A percentile compares a stretch with the other conserved stretches of the same genome.
phyloP scores from a whole-genome alignment of 92 coral and sea anemone species.

The Palythoa grandiflora region DNA sequence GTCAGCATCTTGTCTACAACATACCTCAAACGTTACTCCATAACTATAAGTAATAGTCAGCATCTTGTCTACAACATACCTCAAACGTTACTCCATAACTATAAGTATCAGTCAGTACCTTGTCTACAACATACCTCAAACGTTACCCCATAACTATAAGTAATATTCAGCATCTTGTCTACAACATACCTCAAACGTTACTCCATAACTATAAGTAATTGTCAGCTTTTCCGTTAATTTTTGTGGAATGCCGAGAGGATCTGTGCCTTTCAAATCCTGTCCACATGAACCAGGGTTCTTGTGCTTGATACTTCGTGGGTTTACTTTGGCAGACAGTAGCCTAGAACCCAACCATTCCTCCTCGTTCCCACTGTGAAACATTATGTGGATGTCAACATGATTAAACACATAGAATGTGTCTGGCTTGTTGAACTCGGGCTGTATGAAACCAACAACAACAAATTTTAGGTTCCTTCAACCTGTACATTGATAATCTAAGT shows the following conservation, averaged over 20 bases:
- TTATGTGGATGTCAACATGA: slow-evolving; percentile 82
- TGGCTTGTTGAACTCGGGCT: slow-evolving; percentile 1
- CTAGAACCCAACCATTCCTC: slow-evolving; percentile 98
- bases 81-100: slow-evolving; percentile 75
- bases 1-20: not conserved
- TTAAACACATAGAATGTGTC: slow-evolving; percentile 94
- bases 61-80: slow-evolving; percentile 37
- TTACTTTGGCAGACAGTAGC: slow-evolving; percentile 84
- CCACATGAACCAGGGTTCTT: slow-evolving; percentile 56
- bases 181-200: slow-evolving; percentile 62
- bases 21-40: slow-evolving; percentile 73
- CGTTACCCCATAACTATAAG: slow-evolving; percentile 77
- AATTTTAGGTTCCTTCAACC: too few species aligned
- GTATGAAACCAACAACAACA: not conserved
- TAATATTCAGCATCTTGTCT: slow-evolving; percentile 30
- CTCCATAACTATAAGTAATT: slow-evolving; percentile 81
- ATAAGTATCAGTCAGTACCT: slow-evolving; percentile 57
- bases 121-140: slow-evolving; percentile 56
- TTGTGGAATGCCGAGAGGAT: slow-evolving; percentile 75
- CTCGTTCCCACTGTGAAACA: slow-evolving; percentile 80
- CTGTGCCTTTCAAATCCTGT: slow-evolving; percentile 18
- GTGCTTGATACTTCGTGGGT: slow-evolving; percentile 79
- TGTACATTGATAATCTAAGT: too few species aligned
- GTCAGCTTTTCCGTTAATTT: slow-evolving; percentile 22
- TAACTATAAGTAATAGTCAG: slow-evolving; percentile 75